Evolutionary conservation across 2,888 invertebrate genomes (phyloP).

Genomic region (Agrotis ipsilon): DNA sequence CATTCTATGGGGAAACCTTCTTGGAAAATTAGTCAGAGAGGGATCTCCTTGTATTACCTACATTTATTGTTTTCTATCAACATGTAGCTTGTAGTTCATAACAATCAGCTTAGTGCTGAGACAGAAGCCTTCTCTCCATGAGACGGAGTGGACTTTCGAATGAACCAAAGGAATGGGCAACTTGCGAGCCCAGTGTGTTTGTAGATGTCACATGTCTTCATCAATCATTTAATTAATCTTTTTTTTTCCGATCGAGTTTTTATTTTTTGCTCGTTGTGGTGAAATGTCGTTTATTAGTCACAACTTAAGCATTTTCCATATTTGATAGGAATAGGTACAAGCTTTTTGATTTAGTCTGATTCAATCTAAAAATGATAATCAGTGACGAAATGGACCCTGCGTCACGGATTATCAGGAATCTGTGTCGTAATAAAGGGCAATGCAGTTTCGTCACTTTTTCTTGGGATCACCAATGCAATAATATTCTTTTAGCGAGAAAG

Average conservation of each 20-base stretch:
- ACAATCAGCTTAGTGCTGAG: no score
- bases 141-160: no score
- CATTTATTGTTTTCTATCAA: neutral
- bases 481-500: neutral
- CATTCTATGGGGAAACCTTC: conserved; percentile 1
- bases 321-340: neutral
- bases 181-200: neutral
- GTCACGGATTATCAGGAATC: neutral
- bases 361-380: neutral
- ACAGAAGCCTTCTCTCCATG: no score
- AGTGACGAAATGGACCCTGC: neutral
- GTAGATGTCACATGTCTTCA: neutral
- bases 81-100: no score
- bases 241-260: no score
- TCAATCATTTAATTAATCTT: no score
- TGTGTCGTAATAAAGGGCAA: neutral
- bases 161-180: no score
- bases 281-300: no score
- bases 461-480: neutral
- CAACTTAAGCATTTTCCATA: neutral
- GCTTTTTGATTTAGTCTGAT: neutral
- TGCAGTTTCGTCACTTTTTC: neutral
- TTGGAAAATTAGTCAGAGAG: neutral
- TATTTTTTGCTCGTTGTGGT: no score
- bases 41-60: neutral